Evolutionary conservation across 2,113 vertebrate genomes (phyloP).

Genomic region (Proterorhinus semilunaris): DNA sequence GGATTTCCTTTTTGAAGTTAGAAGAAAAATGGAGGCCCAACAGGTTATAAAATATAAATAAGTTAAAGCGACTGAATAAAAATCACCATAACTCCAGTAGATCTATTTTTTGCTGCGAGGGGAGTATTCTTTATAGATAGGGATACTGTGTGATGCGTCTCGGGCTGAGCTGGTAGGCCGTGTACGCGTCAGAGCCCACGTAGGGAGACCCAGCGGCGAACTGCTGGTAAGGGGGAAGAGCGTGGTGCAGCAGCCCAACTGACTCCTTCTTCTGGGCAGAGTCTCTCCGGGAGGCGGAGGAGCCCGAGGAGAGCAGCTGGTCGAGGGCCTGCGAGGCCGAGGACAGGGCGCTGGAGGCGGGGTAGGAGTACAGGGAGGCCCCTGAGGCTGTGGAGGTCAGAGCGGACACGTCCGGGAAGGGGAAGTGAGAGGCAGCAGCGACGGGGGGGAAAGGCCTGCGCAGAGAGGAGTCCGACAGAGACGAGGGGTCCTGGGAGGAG

Average conservation of each 20-base stretch:
- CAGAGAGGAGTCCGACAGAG: constrained; percentile 77
- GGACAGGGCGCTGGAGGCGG: constrained; percentile 87
- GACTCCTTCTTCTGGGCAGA: constrained; percentile 84
- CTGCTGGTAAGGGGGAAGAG: constrained; percentile 92
- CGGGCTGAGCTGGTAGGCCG: constrained; percentile 96
- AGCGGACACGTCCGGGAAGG: constrained; percentile 83
- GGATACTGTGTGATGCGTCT: constrained; percentile 95
- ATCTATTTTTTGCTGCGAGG: too few species aligned
- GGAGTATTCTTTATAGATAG: constrained; percentile 77
- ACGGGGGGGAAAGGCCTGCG: constrained; percentile 88
- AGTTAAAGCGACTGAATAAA: too few species aligned
- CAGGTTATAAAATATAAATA: too few species aligned
- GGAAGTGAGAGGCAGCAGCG: constrained; percentile 84
- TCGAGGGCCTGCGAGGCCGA: constrained; percentile 91
- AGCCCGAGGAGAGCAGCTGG: constrained; percentile 89
- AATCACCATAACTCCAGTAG: too few species aligned
- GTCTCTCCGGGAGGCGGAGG: constrained; percentile 69
- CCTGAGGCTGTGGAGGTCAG: constrained; percentile 77
- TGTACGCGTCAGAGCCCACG: constrained; percentile 91
- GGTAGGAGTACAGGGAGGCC: constrained; percentile 87
- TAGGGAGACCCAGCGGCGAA: constrained; percentile 90
- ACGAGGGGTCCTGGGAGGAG: constrained; percentile 74
- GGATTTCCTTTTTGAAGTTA: too few species aligned
- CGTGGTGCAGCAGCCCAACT: constrained; percentile 89
- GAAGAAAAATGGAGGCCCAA: too few species aligned